These are phyloP conservation scores for Nothobranchius kuhntae DNA, from an alignment of 2,113 vertebrate species.

Conservation along the genomic window DNA sequence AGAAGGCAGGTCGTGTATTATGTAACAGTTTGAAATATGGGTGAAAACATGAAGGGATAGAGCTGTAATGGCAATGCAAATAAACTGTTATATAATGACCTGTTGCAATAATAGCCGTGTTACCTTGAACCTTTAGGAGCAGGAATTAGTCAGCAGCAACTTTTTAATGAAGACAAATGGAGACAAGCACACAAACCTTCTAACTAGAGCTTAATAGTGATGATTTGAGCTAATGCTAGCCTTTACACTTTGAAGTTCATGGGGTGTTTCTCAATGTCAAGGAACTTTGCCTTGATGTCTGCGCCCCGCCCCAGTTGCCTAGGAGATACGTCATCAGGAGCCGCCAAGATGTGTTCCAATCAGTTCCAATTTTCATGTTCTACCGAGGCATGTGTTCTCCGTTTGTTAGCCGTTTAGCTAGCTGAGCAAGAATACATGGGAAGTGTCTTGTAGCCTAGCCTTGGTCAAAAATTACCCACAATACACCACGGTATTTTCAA, in stretches of 20 bases:
- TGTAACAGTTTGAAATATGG: constrained; percentile 39
- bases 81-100: constrained; percentile 31
- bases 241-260: constrained; percentile 60
- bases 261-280: constrained; percentile 1
- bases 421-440: no score
- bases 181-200: constrained; percentile 50
- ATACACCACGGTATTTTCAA: no score
- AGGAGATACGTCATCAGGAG: no score
- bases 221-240: constrained; percentile 46
- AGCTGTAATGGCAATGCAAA: constrained; percentile 34
- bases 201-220: constrained; percentile 49
- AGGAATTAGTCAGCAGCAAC: constrained; percentile 25
- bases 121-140: constrained; percentile 23
- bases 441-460: no score
- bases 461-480: no score
- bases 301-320: no score
- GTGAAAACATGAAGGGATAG: constrained; percentile 37
- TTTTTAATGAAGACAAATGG: constrained; percentile 18
- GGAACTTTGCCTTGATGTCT: no score
- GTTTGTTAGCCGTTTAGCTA: no score
- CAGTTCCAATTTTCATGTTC: no score
- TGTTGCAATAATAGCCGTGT: constrained; percentile 19
- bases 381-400: no score
- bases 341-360: no score
- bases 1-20: constrained; percentile 35